phyloP scores from a whole-genome alignment of 35 echinoderm and acorn worm genomes.

The Ophiothrix spiculata region DNA sequence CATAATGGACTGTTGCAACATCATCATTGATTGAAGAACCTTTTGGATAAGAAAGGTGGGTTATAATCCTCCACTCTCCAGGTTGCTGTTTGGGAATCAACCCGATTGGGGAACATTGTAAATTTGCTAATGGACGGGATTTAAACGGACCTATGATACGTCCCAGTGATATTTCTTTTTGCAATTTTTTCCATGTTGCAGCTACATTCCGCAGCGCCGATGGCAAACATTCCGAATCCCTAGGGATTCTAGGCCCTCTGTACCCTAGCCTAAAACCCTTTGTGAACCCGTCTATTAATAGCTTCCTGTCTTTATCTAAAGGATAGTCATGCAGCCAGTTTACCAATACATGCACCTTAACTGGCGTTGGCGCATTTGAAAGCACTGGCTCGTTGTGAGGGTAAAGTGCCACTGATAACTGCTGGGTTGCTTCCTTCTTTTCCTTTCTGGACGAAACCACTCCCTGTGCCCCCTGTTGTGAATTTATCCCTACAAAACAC shows the following conservation, averaged over 20 bases:
- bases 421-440: too few relatives aligned
- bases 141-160: constrained; percentile 35
- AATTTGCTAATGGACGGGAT: constrained; percentile 15
- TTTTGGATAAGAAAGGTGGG: not conserved
- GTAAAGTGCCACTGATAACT: too few relatives aligned
- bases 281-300: not conserved
- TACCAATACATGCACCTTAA: constrained; percentile 1
- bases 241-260: not conserved
- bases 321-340: not conserved
- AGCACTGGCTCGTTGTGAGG: not conserved
- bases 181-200: not conserved
- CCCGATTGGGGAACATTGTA: not conserved
- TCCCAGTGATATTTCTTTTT: constrained; percentile 24
- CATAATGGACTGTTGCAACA: not conserved
- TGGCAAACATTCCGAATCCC: not conserved
- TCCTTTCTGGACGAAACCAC: too few relatives aligned
- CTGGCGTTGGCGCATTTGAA: constrained; percentile 14
- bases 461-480: too few relatives aligned
- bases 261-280: not conserved
- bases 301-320: not conserved
- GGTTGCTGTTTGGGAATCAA: not conserved
- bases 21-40: not conserved
- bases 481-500: too few relatives aligned
- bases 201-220: not conserved
- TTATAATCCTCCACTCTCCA: not conserved